Evolutionary conservation across 2,888 invertebrate genomes (phyloP).

Genomic region (Polydesmus complanatus): DNA sequence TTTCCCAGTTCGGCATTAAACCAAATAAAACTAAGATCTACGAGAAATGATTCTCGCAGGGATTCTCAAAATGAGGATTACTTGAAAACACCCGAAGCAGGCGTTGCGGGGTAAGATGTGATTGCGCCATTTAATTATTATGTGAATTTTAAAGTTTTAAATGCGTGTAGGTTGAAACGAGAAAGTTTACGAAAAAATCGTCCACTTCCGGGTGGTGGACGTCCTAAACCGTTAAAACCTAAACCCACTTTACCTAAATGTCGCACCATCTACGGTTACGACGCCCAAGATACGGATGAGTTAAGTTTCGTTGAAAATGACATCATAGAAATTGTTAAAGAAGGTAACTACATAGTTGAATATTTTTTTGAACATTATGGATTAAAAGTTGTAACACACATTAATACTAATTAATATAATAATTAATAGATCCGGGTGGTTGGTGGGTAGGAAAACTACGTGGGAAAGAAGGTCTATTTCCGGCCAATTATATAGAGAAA

Average conservation of each 20-base stretch:
- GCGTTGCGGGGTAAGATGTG: slow-evolving; percentile 35
- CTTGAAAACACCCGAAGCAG: slow-evolving; percentile 35
- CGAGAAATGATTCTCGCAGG: neutral
- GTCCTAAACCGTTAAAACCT: slow-evolving; percentile 36
- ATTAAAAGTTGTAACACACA: neutral
- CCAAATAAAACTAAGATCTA: slow-evolving; percentile 14
- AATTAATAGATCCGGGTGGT: slow-evolving; percentile 51
- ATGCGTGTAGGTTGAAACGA: slow-evolving; percentile 23
- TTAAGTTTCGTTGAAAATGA: slow-evolving; percentile 46
- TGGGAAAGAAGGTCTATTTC: slow-evolving; percentile 46
- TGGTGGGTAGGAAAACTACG: slow-evolving; percentile 50
- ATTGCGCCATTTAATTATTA: neutral
- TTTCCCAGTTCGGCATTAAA: slow-evolving; percentile 23
- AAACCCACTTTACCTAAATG: slow-evolving; percentile 35
- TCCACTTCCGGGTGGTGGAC: slow-evolving; percentile 31
- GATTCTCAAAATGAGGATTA: slow-evolving; percentile 19
- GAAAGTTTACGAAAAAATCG: slow-evolving; percentile 26
- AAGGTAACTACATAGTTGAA: slow-evolving; percentile 33
- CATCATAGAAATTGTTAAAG: slow-evolving; percentile 44
- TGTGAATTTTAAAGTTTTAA: neutral
- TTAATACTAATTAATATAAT: slow-evolving; percentile 20
- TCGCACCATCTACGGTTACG: slow-evolving; percentile 45
- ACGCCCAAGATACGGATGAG: slow-evolving; percentile 50
- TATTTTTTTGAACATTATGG: neutral
- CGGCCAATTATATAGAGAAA: slow-evolving; percentile 47